These are phyloP conservation scores for Chironomus tepperi DNA, from an alignment of 1,140 invertebrate species.

Conservation along the genomic window DNA sequence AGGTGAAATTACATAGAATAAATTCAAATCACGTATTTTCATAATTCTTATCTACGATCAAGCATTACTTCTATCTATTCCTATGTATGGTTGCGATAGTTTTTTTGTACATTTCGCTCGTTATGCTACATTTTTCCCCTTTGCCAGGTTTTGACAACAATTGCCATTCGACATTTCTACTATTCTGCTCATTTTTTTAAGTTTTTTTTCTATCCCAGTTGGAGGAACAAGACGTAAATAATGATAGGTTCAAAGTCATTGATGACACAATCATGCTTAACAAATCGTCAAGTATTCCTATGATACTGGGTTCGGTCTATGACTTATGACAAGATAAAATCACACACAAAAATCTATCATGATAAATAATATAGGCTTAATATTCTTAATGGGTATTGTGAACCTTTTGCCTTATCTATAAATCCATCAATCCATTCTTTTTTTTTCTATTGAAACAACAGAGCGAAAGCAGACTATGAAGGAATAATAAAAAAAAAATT, in stretches of 20 bases:
- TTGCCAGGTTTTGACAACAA: neutral
- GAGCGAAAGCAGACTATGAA: neutral
- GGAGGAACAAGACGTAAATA: no score
- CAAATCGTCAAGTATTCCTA: no score
- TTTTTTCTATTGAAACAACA: neutral
- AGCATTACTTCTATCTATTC: neutral
- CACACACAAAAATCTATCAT: no score
- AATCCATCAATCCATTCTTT: no score
- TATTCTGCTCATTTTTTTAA: neutral
- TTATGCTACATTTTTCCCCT: neutral
- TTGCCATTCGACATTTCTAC: neutral
- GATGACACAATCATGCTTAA: neutral
- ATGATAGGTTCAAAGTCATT: neutral
- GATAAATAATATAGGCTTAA: no score
- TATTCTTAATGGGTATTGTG: no score
- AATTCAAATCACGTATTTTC: conserved; percentile 20
- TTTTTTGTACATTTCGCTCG: neutral
- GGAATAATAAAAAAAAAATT: neutral
- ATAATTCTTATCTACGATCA: conserved; percentile 22
- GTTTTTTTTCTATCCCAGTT: no score
- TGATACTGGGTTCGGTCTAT: no score
- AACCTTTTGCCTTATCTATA: no score
- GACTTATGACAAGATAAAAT: no score
- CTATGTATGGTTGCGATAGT: neutral
- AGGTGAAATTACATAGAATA: conserved; percentile 22